These are phyloP conservation scores for Epizoanthus illoricatus DNA, from an alignment of 92 coral and sea anemone genomes.

Conservation along the genomic window DNA sequence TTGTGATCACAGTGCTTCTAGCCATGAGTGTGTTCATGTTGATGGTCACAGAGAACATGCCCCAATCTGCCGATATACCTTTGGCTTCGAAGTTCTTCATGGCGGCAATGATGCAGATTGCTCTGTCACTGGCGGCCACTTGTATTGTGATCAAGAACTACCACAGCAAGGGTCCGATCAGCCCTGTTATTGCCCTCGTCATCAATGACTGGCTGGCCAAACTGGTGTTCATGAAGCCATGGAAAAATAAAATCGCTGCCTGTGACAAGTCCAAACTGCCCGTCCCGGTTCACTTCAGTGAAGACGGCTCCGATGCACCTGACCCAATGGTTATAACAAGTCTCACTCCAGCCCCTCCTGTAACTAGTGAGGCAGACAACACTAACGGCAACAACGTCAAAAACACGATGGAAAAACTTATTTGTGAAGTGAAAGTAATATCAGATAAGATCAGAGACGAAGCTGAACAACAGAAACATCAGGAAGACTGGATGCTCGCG, in stretches of 20 bases:
- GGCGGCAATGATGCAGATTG: slow-evolving; percentile 53
- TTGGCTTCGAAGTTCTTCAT: slow-evolving; percentile 66
- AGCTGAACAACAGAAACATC: slow-evolving; percentile 1
- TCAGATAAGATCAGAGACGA: slow-evolving; percentile 24
- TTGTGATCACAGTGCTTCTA: slow-evolving; percentile 59
- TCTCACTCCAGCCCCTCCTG: not conserved
- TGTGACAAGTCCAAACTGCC: no score
- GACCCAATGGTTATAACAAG: not conserved
- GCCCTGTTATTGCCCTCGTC: slow-evolving; percentile 22
- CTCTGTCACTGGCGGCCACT: slow-evolving; percentile 58
- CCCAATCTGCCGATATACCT: slow-evolving; percentile 58
- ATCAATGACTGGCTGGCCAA: slow-evolving; percentile 56
- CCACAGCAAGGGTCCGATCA: slow-evolving; percentile 47
- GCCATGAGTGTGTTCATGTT: slow-evolving; percentile 64
- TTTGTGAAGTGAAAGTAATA: slow-evolving; percentile 19
- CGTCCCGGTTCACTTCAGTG: no score
- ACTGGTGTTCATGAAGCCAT: slow-evolving; percentile 37
- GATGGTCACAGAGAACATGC: slow-evolving; percentile 64
- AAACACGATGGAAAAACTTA: slow-evolving; percentile 6
- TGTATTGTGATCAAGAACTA: slow-evolving; percentile 55
- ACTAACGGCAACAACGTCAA: not conserved
- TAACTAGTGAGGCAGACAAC: not conserved
- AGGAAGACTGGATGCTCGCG: slow-evolving; percentile 30
- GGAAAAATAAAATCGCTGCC: not conserved
- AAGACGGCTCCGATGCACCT: not conserved